phyloP scores from a whole-genome alignment of 1,140 invertebrate species.

The Tetraneura akinire region DNA sequence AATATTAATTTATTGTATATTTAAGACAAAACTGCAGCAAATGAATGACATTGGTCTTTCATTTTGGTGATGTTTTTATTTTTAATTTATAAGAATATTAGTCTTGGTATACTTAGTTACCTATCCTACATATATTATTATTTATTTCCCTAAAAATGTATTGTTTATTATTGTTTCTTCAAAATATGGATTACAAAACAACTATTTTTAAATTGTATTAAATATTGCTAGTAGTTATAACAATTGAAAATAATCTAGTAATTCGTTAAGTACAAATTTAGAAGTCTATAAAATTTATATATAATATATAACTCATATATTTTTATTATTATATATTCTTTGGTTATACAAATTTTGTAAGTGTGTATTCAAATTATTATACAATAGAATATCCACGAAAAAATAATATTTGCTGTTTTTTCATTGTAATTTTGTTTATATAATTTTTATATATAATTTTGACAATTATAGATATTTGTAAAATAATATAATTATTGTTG shows the following conservation, averaged over 20 bases:
- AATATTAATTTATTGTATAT: constrained; percentile 49
- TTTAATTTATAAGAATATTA: constrained; percentile 21
- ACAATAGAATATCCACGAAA: neutral
- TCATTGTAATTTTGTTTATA: constrained; percentile 5
- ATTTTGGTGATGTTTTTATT: constrained; percentile 48
- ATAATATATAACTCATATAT: neutral
- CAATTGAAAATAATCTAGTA: no score
- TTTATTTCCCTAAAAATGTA: constrained; percentile 1
- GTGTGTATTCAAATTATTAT: constrained; percentile 1
- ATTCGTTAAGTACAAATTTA: no score
- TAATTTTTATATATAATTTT: constrained; percentile 7
- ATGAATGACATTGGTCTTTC: constrained; percentile 15
- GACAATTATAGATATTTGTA: neutral
- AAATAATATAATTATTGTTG: constrained; percentile 17
- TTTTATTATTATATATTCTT: neutral
- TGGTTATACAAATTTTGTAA: neutral
- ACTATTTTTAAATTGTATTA: no score
- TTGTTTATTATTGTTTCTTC: neutral
- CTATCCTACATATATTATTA: constrained; percentile 15
- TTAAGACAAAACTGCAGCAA: constrained; percentile 17
- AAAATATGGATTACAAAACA: no score
- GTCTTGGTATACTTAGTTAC: constrained; percentile 45
- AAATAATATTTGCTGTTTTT: neutral
- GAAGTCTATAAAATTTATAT: neutral
- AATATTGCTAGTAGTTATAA: no score